These are phyloP conservation scores for Drosophila sulfurigaster DNA, from an alignment of 1,140 invertebrate genomes.

Conservation along the genomic window DNA sequence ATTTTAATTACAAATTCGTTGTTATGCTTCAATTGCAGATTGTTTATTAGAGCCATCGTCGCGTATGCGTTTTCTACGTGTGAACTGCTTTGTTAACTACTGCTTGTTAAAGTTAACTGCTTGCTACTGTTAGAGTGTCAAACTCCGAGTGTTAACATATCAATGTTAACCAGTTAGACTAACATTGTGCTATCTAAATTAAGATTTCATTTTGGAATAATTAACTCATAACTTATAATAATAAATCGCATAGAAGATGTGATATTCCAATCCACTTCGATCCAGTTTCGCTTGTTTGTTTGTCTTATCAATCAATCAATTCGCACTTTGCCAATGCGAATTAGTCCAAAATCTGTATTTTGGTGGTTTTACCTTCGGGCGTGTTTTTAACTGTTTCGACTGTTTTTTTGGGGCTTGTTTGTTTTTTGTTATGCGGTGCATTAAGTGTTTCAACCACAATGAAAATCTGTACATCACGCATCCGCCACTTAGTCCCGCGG, in stretches of 20 bases:
- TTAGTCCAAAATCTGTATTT: conserved; percentile 20
- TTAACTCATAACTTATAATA: conserved; percentile 26
- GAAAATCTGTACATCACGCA: conserved; percentile 36
- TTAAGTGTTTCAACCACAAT: neutral
- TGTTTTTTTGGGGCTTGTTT: neutral
- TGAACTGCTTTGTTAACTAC: conserved; percentile 7
- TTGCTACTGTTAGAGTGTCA: conserved; percentile 9
- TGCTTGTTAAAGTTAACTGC: conserved; percentile 12
- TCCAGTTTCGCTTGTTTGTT: conserved; percentile 22
- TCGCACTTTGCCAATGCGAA: conserved; percentile 38
- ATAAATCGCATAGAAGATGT: conserved; percentile 8
- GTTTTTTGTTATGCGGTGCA: conserved; percentile 9
- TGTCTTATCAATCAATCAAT: conserved; percentile 27
- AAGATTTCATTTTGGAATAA: conserved; percentile 26
- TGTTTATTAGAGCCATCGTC: neutral
- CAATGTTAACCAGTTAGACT: conserved; percentile 5
- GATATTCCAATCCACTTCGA: neutral
- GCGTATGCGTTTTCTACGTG: conserved; percentile 22
- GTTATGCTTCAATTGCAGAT: neutral
- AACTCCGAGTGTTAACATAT: neutral
- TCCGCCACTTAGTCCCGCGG: neutral
- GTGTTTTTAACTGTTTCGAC: conserved; percentile 9
- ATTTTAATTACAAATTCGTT: conserved; percentile 38
- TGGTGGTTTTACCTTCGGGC: conserved; percentile 13
- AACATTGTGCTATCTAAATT: conserved; percentile 19